These are phyloP conservation scores for Morpho helenor DNA, from an alignment of 2,888 invertebrate species.

Conservation along the genomic window DNA sequence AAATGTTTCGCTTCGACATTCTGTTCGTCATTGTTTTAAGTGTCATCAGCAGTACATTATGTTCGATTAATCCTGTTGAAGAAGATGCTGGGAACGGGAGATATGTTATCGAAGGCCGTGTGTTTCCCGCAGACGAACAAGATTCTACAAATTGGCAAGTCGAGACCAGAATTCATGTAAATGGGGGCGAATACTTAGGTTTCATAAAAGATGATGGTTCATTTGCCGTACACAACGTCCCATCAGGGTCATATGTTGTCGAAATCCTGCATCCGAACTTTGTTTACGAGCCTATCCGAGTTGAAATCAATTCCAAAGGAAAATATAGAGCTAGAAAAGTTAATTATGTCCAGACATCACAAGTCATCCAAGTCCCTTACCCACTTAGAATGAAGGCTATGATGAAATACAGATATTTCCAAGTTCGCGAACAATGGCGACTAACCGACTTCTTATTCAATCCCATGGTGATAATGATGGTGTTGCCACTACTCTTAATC, in stretches of 20 bases:
- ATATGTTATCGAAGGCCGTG: constrained; percentile 89
- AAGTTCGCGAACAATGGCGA: constrained; percentile 97
- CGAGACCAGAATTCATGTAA: constrained; percentile 88
- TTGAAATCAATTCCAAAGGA: constrained; percentile 98
- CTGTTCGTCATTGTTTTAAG: constrained; percentile 11
- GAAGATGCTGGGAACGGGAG: constrained; percentile 73
- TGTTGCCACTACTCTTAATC: constrained; percentile 92
- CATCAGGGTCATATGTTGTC: constrained; percentile 95
- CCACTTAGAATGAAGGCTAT: constrained; percentile 93
- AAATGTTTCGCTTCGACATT: constrained; percentile 19
- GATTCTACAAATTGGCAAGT: constrained; percentile 84
- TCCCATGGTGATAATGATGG: constrained; percentile 99
- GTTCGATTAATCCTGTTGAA: constrained; percentile 48
- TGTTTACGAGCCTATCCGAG: constrained; percentile 95
- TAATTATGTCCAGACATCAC: constrained; percentile 94
- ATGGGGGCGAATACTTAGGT: constrained; percentile 93
- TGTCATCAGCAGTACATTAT: constrained; percentile 30
- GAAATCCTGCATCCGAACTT: constrained; percentile 95
- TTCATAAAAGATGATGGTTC: constrained; percentile 95
- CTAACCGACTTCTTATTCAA: constrained; percentile 97
- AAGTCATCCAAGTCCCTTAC: constrained; percentile 94
- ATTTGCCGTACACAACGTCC: constrained; percentile 92
- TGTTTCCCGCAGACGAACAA: constrained; percentile 84
- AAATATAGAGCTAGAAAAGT: constrained; percentile 97
- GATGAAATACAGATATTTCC: constrained; percentile 92